Base-by-base conservation (phyloP, 2,888 invertebrate genomes). In the Arctia plantaginis region DNA sequence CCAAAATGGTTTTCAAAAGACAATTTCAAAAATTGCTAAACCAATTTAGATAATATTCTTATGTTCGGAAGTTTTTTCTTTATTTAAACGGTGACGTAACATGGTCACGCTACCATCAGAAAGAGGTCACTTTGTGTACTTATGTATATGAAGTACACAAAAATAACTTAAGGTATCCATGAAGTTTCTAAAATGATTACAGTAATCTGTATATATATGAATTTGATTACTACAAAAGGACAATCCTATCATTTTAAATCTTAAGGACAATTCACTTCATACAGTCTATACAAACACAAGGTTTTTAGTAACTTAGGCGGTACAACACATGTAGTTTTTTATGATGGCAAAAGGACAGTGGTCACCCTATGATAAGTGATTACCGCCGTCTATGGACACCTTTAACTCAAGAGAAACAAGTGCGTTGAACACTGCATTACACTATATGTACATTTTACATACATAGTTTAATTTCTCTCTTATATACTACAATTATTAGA, bases 1-100 rank as follows among this genome's bases (percentile, higher is more conserved):
- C 51, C 30, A 74, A 74, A 76, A 76, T 66, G 67, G 65, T 62
- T 51, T 66, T 23, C 39, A 47, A 66, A 73, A 73, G 51, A 76
- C 73, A 69, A 75, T 70, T 62, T 69, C 68, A 27, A 33, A 83
- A 85, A 83, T 85, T 81, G 71, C 78, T 81, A 33, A 72, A 77
- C 74, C 80, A 84, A 85, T 83, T 83, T 82, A 35, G 72, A 76
- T 83, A 81, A 82, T 81, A 77, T 69, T 69, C 44, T 51, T 65
- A 65, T 62, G 69, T 78, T 64, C 59, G 66, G 47, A 66, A 73
- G 71, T 74, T 83, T 70, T 78, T 73, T 71, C 39, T 66, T 62
- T 72, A 73, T 76, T 80, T 66, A 69, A 72, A 79, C 77, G 77
- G 70, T 78, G 70, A 72, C 74, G 66, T 59, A 62, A 62, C 69